phyloP scores from a whole-genome alignment of 23 tunicate genomes.

The Halocynthia roretzi region DNA sequence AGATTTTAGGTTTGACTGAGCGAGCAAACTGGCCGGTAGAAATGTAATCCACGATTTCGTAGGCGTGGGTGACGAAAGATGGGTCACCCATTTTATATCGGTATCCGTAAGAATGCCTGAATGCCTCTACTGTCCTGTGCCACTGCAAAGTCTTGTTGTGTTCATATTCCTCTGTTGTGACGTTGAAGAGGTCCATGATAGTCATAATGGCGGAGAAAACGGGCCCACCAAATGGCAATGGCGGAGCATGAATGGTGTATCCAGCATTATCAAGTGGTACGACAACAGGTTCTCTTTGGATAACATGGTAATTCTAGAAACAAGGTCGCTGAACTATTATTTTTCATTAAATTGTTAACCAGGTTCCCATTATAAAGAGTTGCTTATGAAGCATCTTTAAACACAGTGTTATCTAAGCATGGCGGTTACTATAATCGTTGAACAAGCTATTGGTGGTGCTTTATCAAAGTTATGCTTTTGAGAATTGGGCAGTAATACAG shows the following conservation, averaged over 20 bases:
- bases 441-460: too few species aligned
- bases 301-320: slow-evolving; percentile 35
- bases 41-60: not conserved
- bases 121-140: slow-evolving; percentile 74
- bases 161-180: slow-evolving; percentile 16
- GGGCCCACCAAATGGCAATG: slow-evolving; percentile 85
- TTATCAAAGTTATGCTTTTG: too few species aligned
- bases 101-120: slow-evolving; percentile 66
- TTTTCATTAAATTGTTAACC: too few species aligned
- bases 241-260: slow-evolving; percentile 37
- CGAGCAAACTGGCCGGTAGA: slow-evolving; percentile 6
- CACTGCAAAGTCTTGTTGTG: slow-evolving; percentile 41
- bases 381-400: too few species aligned
- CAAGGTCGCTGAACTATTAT: not conserved
- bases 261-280: slow-evolving; percentile 36
- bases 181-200: slow-evolving; percentile 48
- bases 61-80: slow-evolving; percentile 18
- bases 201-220: slow-evolving; percentile 50
- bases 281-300: slow-evolving; percentile 25
- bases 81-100: slow-evolving; percentile 43
- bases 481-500: too few species aligned
- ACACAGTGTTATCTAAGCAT: too few species aligned
- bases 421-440: too few species aligned
- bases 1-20: slow-evolving; percentile 23
- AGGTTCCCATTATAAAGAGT: too few species aligned